phyloP scores from a whole-genome alignment of 1,140 invertebrate species.

The Aricia agestis region DNA sequence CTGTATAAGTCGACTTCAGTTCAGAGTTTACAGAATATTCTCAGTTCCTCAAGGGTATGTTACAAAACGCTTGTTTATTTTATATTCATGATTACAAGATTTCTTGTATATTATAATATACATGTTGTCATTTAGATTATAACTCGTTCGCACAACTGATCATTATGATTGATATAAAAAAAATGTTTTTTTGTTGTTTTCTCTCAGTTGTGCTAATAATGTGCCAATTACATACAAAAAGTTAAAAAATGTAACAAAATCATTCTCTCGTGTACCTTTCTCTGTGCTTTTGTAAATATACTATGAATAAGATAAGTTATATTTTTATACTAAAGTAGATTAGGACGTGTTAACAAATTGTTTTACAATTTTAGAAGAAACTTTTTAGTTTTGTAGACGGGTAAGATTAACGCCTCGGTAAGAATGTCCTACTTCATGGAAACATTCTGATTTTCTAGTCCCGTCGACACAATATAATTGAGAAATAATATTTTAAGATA shows the following conservation, averaged over 20 bases:
- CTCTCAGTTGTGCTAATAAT: background rate
- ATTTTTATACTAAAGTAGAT: background rate
- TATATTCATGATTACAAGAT: background rate
- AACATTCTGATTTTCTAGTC: slow-evolving; percentile 7
- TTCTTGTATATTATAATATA: background rate
- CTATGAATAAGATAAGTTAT: background rate
- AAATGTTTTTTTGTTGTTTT: background rate
- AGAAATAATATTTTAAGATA: too few relatives aligned
- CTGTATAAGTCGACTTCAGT: too few relatives aligned
- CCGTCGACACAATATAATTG: background rate
- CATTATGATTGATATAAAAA: background rate
- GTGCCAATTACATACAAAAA: background rate
- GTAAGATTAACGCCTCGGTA: background rate
- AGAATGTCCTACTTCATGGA: background rate
- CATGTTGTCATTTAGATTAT: too few relatives aligned
- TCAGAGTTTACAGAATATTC: background rate
- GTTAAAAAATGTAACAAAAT: slow-evolving; percentile 31
- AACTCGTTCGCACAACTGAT: background rate
- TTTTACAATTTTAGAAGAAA: background rate
- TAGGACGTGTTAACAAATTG: background rate
- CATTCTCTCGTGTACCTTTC: slow-evolving; percentile 53
- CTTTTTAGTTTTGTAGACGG: background rate
- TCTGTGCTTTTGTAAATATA: slow-evolving; percentile 18
- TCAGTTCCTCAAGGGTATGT: background rate
- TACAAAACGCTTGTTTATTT: background rate